Evolutionary conservation across 2,888 invertebrate genomes (phyloP), one percentile per base, ranked within the genome.

Genomic region (Volucella bombylans): DNA sequence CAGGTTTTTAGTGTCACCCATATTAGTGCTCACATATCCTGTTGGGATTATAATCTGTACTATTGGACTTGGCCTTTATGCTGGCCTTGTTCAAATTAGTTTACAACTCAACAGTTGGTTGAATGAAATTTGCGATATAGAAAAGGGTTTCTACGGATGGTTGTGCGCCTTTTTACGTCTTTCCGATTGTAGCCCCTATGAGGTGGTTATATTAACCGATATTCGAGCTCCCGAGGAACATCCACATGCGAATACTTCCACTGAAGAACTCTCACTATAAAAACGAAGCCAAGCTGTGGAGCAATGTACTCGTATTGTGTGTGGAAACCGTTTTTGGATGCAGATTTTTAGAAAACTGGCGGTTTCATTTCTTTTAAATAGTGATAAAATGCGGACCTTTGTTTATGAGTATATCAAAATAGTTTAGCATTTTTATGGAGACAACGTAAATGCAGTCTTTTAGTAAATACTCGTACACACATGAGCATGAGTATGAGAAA

Each of bases 141-240:
- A 96, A 88, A 96, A 96, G 90, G 96, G 96, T 0, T 96, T 96
- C 91, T 96, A 95, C 87, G 96, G 96, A 8, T 96, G 95, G 95
- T 91, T 96, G 15, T 96, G 96, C 89, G 93, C 94, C 76, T 92
- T 93, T 50, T 87, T 96, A 45, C 93, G 93, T 78, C 92, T 96
- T 87, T 94, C 95, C 14, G 95, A 95, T 88, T 96, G 96, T 89
- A 94, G 95, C 87, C 96, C 96, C 0, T 96, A 96, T 90, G 95
- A 96, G 90, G 91, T 91, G 73, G 90, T 91, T 10, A 91, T 91
- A 69, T 89, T 95, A 49, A 94, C 94, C 88, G 94, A 94, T 90
- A 93, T 94, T 57, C 89, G 89, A 12, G 86, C 89, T 14, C 89
- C 90, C 9, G 90, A 90, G 10, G 87, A 85, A 52, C 82, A 86